Conservation (phyloP, 2,113 vertebrate genomes). For the Protobothrops mucrosquamatus region DNA sequence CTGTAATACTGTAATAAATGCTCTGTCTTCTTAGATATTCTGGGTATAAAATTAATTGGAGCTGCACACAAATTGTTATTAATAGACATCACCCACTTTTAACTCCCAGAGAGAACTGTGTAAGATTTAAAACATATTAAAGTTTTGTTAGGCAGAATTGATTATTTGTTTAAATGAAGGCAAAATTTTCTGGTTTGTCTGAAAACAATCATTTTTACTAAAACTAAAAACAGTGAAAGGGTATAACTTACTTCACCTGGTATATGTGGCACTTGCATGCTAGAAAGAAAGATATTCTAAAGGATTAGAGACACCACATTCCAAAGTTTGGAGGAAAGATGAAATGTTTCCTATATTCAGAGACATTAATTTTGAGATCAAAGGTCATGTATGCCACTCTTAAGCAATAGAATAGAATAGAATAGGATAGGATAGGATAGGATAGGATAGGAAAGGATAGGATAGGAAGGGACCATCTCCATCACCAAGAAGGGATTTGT, state of each 20-base stretch:
- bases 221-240: neutral
- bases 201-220: neutral
- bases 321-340: neutral
- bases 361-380: neutral
- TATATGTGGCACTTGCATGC: neutral
- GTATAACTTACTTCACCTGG: neutral
- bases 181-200: neutral
- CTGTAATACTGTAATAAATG: neutral
- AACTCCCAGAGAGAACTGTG: neutral
- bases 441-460: too few species aligned
- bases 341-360: neutral
- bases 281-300: neutral
- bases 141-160: neutral
- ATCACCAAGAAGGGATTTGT: neutral
- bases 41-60: neutral
- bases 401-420: neutral
- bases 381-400: neutral
- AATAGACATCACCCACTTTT: neutral
- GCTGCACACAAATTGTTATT: neutral
- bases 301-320: neutral
- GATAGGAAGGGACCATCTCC: neutral
- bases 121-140: neutral
- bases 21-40: neutral
- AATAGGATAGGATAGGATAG: too few species aligned
- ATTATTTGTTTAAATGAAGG: neutral